Evolutionary conservation across 2,888 invertebrate genomes (phyloP), one percentile per base, ranked within the genome.

Genomic region (Rhyacophila evoluta): DNA sequence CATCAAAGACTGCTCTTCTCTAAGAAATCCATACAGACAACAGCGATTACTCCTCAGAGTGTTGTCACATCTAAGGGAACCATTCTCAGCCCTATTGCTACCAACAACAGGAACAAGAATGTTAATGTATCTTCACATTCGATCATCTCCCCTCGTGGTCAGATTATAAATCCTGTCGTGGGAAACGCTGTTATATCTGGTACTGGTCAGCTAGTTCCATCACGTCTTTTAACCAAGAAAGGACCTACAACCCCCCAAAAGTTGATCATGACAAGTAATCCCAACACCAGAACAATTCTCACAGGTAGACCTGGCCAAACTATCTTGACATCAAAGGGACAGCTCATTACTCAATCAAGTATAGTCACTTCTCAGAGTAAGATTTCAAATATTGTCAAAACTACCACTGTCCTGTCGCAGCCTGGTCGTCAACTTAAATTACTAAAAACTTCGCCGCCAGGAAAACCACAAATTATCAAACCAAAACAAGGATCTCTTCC

Each of bases 1-100:
- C 92, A 92, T 83, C 91, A 91, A 83, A 91, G 91, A 84, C 88
- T 91, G 83, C 84, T 92, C 74, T 91, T 91, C 73, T 90, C 91
- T 19, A 90, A 91, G 83, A 89, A 83, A 72, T 79, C 79, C 10
- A 73, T 81, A 12, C 68, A 83, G 82, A 74, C 82, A 0, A 71
- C 82, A 6, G 71, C 73, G 8, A 69, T 80, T 15, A 74, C 75
- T 12, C 88, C 88, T 81, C 88, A 87, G 82, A 75, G 72, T 10
- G 75, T 80, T 0, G 55, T 80, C 27, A 80, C 77, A 33, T 69
- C 75, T 2, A 78, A 75, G 70, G 69, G 77, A 6, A 29, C 78
- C 27, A 36, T 39, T 6, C 29, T 29, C 6, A 69, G 68, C 67
- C 69, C 69, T n/a, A 37, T 37, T n/a, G 29, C 39, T 1, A n/a